These are phyloP conservation scores for Percopsis transmontana DNA, from an alignment of 2,113 vertebrate species.

Conservation along the genomic window DNA sequence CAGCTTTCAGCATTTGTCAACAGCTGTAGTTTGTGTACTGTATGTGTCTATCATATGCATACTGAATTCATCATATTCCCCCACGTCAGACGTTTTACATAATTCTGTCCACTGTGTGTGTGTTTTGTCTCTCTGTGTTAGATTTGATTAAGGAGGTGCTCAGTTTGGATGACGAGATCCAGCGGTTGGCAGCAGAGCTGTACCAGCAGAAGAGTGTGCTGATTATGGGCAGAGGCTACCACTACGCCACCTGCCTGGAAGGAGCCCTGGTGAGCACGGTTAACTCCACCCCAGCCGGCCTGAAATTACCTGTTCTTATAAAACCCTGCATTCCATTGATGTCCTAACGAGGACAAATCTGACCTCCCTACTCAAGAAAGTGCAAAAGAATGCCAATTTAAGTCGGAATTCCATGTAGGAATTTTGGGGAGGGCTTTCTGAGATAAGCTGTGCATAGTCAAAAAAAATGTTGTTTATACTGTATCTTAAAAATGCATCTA, in stretches of 20 bases:
- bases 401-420: no score
- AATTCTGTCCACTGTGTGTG: neutral
- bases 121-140: constrained; percentile 47
- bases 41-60: no score
- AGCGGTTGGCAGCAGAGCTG: constrained; percentile 90
- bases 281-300: neutral
- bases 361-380: no score
- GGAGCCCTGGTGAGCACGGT: constrained; percentile 87
- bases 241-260: constrained; percentile 96
- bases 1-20: neutral
- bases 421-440: no score
- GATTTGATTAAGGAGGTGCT: constrained; percentile 96
- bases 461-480: no score
- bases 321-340: no score
- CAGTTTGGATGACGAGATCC: constrained; percentile 95
- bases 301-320: neutral
- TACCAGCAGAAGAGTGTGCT: constrained; percentile 98
- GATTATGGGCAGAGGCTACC: constrained; percentile 98
- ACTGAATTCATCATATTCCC: neutral
- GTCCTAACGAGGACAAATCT: no score
- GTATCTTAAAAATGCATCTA: no score
- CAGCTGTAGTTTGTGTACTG: neutral
- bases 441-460: no score
- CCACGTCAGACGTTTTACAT: neutral
- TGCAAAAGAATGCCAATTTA: no score